Evolutionary conservation across 2,888 invertebrate species (phyloP), one percentile per base, ranked within the genome.

Genomic region (Acleris literana): DNA sequence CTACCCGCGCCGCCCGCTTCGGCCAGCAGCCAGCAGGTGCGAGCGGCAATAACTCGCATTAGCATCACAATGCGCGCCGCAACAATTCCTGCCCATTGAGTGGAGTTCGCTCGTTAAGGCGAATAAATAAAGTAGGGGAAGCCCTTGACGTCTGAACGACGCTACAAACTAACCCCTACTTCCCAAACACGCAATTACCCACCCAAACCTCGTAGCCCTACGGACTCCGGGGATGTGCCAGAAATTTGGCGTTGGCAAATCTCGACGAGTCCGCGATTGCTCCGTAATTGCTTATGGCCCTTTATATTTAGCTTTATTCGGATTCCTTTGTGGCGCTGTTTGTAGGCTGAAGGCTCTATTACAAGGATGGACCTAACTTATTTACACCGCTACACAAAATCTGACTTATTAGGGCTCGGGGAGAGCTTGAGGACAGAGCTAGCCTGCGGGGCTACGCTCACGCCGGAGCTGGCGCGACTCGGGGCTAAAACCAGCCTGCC

Each of bases 231-330:
- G 46, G 20, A 25, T 51, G 60, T 2, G 6, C 11, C n/a, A 43
- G 5, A 20, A 29, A 13, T 16, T 6, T 33, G 53, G 58, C 54
- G 43, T 56, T 61, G 55, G 57, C 59, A 64, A 43, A 55, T 59
- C 49, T 61, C 55, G 22, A 22, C 58, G 64, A 62, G 55, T 51
- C 64, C 68, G 74, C 75, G 73, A 76, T 76, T 70, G 71, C 71
- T 66, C 68, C 72, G 74, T 78, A 77, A 80, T 78, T 78, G 77
- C 74, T 78, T 72, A 74, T 72, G 71, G 74, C 69, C 71, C 72
- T 72, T 76, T 75, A 72, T 75, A 73, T 75, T 74, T 72, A 75
- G 71, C 73, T 73, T 73, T 75, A 73, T 72, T 74, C 68, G 65
- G 65, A 72, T 70, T 71, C 72, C 69, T 72, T 73, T 73, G 71